Evolutionary conservation across 1,140 invertebrate genomes (phyloP), one percentile per base, ranked within the genome.

Genomic region (Conopomorpha cramerella): DNA sequence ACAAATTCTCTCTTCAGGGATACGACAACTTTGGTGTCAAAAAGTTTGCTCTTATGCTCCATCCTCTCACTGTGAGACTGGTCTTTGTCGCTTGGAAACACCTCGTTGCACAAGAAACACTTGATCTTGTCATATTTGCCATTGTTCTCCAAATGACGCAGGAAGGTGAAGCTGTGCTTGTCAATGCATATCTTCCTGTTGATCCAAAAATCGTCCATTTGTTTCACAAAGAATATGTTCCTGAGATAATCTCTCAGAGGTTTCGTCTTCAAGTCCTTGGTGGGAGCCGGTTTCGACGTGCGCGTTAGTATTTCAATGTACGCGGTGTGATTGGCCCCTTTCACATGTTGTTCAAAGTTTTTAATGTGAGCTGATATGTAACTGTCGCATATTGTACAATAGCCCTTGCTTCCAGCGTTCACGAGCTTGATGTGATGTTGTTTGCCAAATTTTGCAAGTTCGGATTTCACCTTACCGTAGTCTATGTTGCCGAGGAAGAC

Each of bases 391-490:
- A 68, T 14, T 3, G 27, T 36, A 16, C 64, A 68, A 38, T 47
- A 55, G 0, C 46, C 51, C 25, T 43, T 54, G 11, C 49, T 44
- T 0, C 50, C 64, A 10, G 50, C 51, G 16, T 30, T 27, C 30
- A 55, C 57, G 11, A 68, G 37, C 33, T 45, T 65, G 28, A 68
- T 61, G 15, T 31, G 51, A 35, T 65, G 39, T 1, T 45, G 26
- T 30, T 36, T 63, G 0, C 61, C 64, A 46, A 53, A 68, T 19
- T 34, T 19, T 1, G 48, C 39, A 6, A 67, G 17, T 30, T 60
- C 46, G 2, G 45, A 32, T 28, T 55, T 51, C n/a, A 36, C 28
- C 19, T 61, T 58, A 1, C 60, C 60, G 35, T 54, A 41, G 30
- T 67, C 60, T n/a, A 27, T 17, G 3, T 44, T 15, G 29, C 38